phyloP scores from a whole-genome alignment of 2,113 vertebrate species.

The Labeo rohita region DNA sequence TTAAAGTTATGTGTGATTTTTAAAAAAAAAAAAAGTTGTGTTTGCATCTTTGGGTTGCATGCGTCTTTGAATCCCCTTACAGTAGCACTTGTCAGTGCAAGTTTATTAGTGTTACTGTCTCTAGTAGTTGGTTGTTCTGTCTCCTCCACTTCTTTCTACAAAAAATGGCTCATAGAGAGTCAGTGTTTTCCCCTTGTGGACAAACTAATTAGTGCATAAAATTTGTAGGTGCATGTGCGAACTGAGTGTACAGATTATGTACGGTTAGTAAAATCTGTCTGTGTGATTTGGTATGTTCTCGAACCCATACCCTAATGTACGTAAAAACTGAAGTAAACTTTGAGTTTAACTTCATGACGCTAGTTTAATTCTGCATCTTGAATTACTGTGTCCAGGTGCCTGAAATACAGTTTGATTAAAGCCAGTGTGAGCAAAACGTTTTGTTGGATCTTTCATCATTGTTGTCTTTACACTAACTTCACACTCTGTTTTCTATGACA shows the following conservation, averaged over 20 bases:
- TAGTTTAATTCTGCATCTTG: background rate
- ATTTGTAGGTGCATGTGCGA: background rate
- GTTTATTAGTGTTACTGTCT: background rate
- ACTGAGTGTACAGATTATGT: background rate
- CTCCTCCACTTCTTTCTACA: background rate
- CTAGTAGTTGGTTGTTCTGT: background rate
- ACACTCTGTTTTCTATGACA: background rate
- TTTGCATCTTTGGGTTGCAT: too few species aligned
- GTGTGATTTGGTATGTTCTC: background rate
- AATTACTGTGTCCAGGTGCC: background rate
- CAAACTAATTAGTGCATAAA: background rate
- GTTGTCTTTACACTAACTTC: background rate
- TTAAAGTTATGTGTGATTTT: too few species aligned
- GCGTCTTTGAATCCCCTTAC: background rate
- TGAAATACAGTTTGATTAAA: background rate
- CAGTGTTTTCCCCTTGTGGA: background rate
- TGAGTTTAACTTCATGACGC: background rate
- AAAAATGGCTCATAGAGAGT: background rate
- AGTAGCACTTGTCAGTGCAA: too few species aligned
- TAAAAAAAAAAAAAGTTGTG: too few species aligned
- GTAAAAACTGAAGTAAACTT: background rate
- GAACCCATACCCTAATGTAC: background rate
- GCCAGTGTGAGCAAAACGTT: background rate
- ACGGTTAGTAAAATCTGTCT: background rate
- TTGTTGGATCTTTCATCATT: background rate